A percentile compares a stretch with the other conserved stretches of the same genome.
Evolutionary conservation across 2,797 vertebrate species (phyloP).

Genomic region (Pelochelys cantorii): DNA sequence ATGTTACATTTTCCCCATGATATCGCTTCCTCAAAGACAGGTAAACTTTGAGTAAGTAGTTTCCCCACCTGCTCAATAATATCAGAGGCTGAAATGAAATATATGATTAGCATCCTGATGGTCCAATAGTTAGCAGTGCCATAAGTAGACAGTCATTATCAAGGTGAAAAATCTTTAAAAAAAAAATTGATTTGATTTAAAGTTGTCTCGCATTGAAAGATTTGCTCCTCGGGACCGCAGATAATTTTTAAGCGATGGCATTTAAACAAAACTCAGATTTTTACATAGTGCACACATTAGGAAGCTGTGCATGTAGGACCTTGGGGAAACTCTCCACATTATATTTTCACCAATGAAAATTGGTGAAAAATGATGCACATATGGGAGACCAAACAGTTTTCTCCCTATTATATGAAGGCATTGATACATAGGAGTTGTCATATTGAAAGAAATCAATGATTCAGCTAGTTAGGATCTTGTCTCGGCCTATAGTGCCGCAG

Average conservation of each 20-base stretch:
- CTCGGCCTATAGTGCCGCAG: background rate
- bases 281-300: background rate
- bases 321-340: accelerated
- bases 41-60: background rate
- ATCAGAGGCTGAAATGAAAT: background rate
- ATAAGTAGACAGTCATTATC: background rate
- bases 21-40: background rate
- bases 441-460: background rate
- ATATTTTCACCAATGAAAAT: slow-evolving; percentile 3
- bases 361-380: background rate
- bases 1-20: background rate
- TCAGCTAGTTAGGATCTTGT: background rate
- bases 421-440: background rate
- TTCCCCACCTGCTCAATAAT: background rate
- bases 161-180: background rate
- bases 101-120: background rate
- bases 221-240: background rate
- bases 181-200: background rate
- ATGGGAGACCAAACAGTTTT: background rate
- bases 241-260: background rate
- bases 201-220: background rate
- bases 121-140: accelerated
- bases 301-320: accelerated
- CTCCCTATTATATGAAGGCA: background rate
- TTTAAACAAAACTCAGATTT: background rate